Conservation (phyloP, 2,113 vertebrate genomes). For the Zeus faber region DNA sequence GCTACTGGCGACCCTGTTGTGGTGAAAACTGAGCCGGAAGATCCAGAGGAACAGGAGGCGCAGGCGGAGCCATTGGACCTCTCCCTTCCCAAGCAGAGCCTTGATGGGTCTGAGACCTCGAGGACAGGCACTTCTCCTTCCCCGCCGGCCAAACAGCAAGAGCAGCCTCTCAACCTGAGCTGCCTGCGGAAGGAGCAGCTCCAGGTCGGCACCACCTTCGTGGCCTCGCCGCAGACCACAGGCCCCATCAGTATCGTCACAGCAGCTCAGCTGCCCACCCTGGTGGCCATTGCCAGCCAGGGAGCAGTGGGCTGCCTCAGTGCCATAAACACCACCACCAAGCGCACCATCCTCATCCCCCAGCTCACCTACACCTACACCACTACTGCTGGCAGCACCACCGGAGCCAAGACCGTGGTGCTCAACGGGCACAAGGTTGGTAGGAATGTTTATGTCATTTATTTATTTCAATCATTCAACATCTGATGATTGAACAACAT, state of each 20-base stretch:
- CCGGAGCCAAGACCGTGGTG: conserved; percentile 77
- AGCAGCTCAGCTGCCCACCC: conserved; percentile 89
- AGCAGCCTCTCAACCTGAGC: conserved; percentile 83
- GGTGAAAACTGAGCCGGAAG: conserved; percentile 80
- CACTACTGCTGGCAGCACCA: conserved; percentile 72
- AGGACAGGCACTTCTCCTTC: conserved; percentile 58
- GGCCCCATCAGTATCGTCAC: conserved; percentile 90
- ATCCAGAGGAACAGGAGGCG: conserved; percentile 79
- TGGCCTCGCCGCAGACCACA: conserved; percentile 85
- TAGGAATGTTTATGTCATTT: too few species aligned
- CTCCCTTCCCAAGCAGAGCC: conserved; percentile 86
- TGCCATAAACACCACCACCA: conserved; percentile 86
- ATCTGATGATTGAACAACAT: too few species aligned
- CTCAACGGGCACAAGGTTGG: conserved; percentile 89
- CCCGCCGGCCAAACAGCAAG: conserved; percentile 75
- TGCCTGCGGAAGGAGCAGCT: conserved; percentile 86
- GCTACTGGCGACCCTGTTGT: too few species aligned
- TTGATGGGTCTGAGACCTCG: background rate
- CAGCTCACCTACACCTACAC: conserved; percentile 95
- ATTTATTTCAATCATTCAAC: too few species aligned
- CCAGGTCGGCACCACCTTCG: conserved; percentile 75
- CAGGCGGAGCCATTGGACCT: conserved; percentile 95
- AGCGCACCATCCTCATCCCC: conserved; percentile 95
- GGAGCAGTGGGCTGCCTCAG: conserved; percentile 84
- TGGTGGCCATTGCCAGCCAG: conserved; percentile 93